Base-by-base conservation (phyloP, 2,113 vertebrate genomes). In the Corvus cornix region DNA sequence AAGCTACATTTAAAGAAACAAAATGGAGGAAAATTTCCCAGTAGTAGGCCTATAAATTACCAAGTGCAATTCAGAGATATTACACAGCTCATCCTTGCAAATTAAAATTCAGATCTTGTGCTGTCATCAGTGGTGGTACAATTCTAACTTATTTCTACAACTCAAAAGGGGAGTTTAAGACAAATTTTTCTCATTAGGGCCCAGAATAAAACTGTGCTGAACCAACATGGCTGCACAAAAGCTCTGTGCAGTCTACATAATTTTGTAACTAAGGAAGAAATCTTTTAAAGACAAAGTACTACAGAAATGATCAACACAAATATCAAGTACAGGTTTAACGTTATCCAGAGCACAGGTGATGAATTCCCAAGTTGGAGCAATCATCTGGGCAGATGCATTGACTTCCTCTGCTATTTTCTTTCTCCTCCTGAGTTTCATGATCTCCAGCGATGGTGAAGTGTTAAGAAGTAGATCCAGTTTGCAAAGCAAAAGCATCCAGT, bases 401-500 rank as follows among this genome's bases (percentile, higher is more conserved):
- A 58, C 82, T 87, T 79, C 39, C 82, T 69, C 91, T 64, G 89
- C 70, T 93, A 22, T 95, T 89, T 90, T 51, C 75, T 43, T 77
- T 83, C 91, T 94, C 83, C 87, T 95, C 73, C 87, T 75, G 90
- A 95, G 90, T 72, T 96, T 72, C 43, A 31, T 6, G 28, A 80
- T 84, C 87, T 96, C 84, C 76, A 80, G 80, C 5, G 3, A 96
- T 79, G 84, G 91, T 4, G 5, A 96, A 94, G 66, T 12, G 46
- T 87, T 70, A 83, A 73, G 81, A 91, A 92, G 90, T 90, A 85
- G 96, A 79, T 95, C 93, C 96, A 93, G 84, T 96, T 94, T 87
- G 95, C 79, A 91, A 96, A 96, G 92, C 93, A 89, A 92, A 95
- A 97, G 89, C 95, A 96, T 98, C 97, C 95, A 96, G 98, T 98